Evolutionary conservation across 2,888 invertebrate species (phyloP).

Genomic region (Dioctria linearis): DNA sequence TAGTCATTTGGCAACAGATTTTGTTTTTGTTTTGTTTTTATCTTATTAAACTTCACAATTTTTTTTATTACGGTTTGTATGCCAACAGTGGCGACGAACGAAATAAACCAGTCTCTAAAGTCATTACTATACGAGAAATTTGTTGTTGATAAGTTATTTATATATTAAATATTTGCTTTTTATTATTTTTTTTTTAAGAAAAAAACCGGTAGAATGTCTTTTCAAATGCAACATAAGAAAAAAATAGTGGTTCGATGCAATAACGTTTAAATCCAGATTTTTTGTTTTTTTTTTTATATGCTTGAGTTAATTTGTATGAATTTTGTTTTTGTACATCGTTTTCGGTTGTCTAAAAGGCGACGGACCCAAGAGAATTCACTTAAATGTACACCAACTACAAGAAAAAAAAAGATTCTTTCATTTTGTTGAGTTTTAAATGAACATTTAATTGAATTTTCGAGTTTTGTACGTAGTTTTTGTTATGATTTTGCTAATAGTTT

Average conservation of each 20-base stretch:
- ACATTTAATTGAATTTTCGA: slow-evolving; percentile 42
- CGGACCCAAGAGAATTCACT: slow-evolving; percentile 42
- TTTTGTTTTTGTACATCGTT: slow-evolving; percentile 52
- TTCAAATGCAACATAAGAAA: not conserved
- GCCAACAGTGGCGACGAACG: too few relatives aligned
- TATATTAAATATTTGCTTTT: too few relatives aligned
- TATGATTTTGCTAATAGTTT: slow-evolving; percentile 40
- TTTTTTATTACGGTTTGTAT: too few relatives aligned
- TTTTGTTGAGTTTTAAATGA: slow-evolving; percentile 19
- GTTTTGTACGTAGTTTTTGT: slow-evolving; percentile 53
- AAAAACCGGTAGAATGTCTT: slow-evolving; percentile 9
- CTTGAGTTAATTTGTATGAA: slow-evolving; percentile 53
- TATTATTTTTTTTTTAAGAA: not conserved
- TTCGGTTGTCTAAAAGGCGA: slow-evolving; percentile 56
- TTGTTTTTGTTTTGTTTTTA: slow-evolving; percentile 4
- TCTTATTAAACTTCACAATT: not conserved
- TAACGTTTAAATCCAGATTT: slow-evolving; percentile 38
- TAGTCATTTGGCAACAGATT: slow-evolving; percentile 24
- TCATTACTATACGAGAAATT: not conserved
- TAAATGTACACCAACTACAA: slow-evolving; percentile 33
- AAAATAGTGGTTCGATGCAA: slow-evolving; percentile 32
- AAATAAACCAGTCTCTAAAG: too few relatives aligned
- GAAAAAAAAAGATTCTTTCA: not conserved
- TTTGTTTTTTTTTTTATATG: slow-evolving; percentile 45
- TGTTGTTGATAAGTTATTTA: slow-evolving; percentile 1